Evolutionary conservation across 92 coral and sea anemone genomes (phyloP).

Genomic region (Palythoa grandiflora): DNA sequence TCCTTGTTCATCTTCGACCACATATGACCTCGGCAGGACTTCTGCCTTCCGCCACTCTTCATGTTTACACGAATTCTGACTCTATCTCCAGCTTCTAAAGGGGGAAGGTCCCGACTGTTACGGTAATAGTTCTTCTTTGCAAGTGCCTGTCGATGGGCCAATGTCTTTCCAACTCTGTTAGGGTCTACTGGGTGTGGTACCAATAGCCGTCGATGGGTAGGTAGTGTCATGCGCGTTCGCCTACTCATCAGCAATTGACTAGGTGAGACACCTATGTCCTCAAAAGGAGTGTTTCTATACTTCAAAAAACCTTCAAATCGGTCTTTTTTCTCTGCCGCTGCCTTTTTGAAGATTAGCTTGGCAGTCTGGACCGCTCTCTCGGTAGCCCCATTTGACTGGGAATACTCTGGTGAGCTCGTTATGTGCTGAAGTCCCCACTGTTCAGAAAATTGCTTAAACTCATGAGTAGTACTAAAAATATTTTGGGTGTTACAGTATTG

Average conservation of each 20-base stretch:
- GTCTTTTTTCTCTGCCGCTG: constrained; percentile 52
- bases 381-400: constrained; percentile 14
- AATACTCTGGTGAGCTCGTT: too few species aligned
- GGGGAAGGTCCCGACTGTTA: neutral
- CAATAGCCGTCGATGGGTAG: constrained; percentile 59
- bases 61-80: constrained; percentile 54
- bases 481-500: constrained; percentile 64
- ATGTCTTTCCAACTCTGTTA: constrained; percentile 39
- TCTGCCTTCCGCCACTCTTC: constrained; percentile 47
- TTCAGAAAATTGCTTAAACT: constrained; percentile 56
- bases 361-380: constrained; percentile 69
- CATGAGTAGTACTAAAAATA: constrained; percentile 48
- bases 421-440: constrained; percentile 23
- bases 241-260: constrained; percentile 49
- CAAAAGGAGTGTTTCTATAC: constrained; percentile 57
- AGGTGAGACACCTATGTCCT: constrained; percentile 59
- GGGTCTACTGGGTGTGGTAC: neutral
- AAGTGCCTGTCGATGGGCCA: constrained; percentile 41
- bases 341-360: constrained; percentile 52
- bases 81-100: constrained; percentile 47
- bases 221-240: constrained; percentile 3
- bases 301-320: constrained; percentile 51
- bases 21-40: neutral
- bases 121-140: constrained; percentile 42
- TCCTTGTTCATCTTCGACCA: constrained; percentile 45